These are phyloP conservation scores for Drosophila setifemur DNA, from an alignment of 1,140 invertebrate species.

Conservation along the genomic window DNA sequence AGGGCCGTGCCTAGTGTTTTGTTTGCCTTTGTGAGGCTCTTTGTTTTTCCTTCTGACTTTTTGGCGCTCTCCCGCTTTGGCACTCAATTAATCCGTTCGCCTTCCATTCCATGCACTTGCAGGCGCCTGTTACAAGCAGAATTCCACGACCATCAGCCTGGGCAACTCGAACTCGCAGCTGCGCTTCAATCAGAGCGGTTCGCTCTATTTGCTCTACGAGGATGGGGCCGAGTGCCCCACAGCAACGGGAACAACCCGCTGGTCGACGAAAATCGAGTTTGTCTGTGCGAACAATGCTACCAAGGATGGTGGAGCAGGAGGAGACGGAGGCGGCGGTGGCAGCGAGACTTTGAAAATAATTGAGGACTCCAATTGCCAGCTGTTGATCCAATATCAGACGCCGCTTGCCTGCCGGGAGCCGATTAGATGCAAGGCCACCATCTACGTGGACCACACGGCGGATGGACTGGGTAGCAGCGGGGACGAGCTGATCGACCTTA, in stretches of 20 bases:
- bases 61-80: slow-evolving; percentile 16
- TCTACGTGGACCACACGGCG: slow-evolving; percentile 49
- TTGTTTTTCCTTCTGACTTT: slow-evolving; percentile 33
- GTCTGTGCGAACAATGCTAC: slow-evolving; percentile 81
- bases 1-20: slow-evolving; percentile 15
- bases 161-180: slow-evolving; percentile 83
- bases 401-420: slow-evolving; percentile 82
- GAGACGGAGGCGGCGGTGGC: not conserved
- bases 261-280: slow-evolving; percentile 84
- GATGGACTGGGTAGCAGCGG: slow-evolving; percentile 51
- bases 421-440: slow-evolving; percentile 70
- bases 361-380: slow-evolving; percentile 82
- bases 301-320: slow-evolving; percentile 49
- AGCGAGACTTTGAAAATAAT: slow-evolving; percentile 78
- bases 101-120: slow-evolving; percentile 46
- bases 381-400: slow-evolving; percentile 83
- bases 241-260: slow-evolving; percentile 47
- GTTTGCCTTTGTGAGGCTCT: slow-evolving; percentile 10
- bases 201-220: slow-evolving; percentile 84
- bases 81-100: slow-evolving; percentile 34
- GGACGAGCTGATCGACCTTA: slow-evolving; percentile 81
- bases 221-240: slow-evolving; percentile 81
- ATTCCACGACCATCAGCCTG: slow-evolving; percentile 69
- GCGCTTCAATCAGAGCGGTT: slow-evolving; percentile 83
- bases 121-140: slow-evolving; percentile 70